Base-by-base conservation (phyloP, 2,888 invertebrate species). In the Graphium colonna region DNA sequence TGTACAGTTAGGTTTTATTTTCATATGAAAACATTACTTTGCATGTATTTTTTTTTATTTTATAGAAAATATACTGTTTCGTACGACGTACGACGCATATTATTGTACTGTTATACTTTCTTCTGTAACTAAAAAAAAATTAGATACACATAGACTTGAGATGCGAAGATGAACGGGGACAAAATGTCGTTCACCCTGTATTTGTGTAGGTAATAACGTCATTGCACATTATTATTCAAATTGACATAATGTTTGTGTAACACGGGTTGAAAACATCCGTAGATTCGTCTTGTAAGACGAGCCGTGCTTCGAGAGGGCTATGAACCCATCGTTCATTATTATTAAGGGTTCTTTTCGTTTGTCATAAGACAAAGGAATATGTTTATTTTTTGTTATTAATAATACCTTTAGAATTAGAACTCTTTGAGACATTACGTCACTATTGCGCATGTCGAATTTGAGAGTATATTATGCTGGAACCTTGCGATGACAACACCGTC, bases 321-420 rank as follows among this genome's bases (percentile, higher is more conserved):
- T 88, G 87, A 87, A 86, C 87, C 75, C 78, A 33, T 33, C 33
- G 52, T 62, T 67, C 73, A 75, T 75, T 77, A 76, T 80, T 80
- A 75, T 74, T 77, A 69, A 61, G 78, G 85, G 85, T 85, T 87
- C 83, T 81, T 78, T 70, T 75, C 61, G 68, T 63, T 71, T 68
- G 68, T 64, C 69, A 69, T 61, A 64, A 65, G 68, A 62, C 48
- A 26, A 40, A 60, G 62, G 60, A 40, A 45, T 45, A 31, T 39
- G 39, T 40, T 45, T 44, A 33, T n/a, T 51, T 17, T 39, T 21
- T 36, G 3, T 7, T 15, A 28, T 40, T 31, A 12, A 4, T 17
- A 16, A n/a, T 17, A 16, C n/a, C 3, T 47, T 5, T 36, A 36
- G 8, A 36, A n/a, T n/a, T n/a, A n/a, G n/a, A n/a, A n/a, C n/a